Evolutionary conservation across 2,888 invertebrate species (phyloP), one percentile per base, ranked within the genome.

Genomic region (Dryobota labecula): DNA sequence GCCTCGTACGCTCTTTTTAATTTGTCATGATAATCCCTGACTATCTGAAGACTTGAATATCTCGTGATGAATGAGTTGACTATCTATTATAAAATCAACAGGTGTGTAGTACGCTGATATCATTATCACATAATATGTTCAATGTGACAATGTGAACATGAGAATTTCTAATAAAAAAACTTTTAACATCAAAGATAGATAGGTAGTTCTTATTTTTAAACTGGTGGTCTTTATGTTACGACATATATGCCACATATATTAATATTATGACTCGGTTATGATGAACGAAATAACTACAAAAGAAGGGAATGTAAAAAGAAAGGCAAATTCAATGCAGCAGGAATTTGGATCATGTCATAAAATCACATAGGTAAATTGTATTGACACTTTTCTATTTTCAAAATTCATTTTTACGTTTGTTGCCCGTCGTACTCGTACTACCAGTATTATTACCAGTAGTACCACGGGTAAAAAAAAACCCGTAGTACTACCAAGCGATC

Each of bases 61-160:
- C 15, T 15, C 24, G 45, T 53, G 43, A 62, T 38, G 18, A 54
- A 71, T 33, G 30, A 41, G 38, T 6, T 15, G 3, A 9, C 13
- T 63, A 64, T 41, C 41, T 47, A 13, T 20, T 56, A 30, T 47
- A 41, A 33, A 27, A 64, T 56, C 41, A 49, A 20, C 33, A 54
- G 2, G 33, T 27, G 27, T 72, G 36, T n/a, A 33, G 20, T 18
- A 64, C 11, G 30, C 27, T 47, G 30, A 41, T 41, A 63, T 33
- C 0, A n/a, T 27, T 56, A 47, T 73, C 45, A 47, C 53, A 24
- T 24, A 33, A 38, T 33, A 36, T n/a, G 18, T 5, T 18, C 2
- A 27, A 67, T n/a, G n/a, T 54, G 33, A 24, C 41, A 33, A 43
- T n/a, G n/a, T n/a, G n/a, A n/a, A n/a, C 30, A 24, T 15, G 15